These are phyloP conservation scores for Sitta carolinensis DNA, from an alignment of 2,797 vertebrate species.

Conservation along the genomic window DNA sequence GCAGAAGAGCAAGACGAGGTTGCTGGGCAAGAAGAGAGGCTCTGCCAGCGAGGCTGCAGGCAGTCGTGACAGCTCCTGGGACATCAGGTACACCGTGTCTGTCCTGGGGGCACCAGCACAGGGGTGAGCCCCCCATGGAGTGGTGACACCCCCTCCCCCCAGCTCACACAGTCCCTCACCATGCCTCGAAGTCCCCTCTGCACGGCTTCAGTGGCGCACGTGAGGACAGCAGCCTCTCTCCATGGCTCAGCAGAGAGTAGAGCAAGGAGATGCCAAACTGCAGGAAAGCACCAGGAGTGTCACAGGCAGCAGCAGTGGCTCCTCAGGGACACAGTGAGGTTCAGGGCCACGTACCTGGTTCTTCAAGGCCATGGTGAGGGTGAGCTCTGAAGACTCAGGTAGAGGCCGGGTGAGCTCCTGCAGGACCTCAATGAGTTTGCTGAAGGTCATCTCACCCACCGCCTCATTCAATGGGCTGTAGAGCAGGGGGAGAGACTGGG, in stretches of 20 bases:
- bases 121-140: accelerated
- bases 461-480: slow-evolving; percentile 83
- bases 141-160: accelerated
- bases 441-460: slow-evolving; percentile 83
- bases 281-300: background rate
- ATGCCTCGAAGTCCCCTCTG: slow-evolving; percentile 84
- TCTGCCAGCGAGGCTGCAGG: slow-evolving; percentile 84
- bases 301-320: background rate
- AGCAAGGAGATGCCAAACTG: slow-evolving; percentile 95
- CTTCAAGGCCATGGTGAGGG: slow-evolving; percentile 84
- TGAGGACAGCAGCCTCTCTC: slow-evolving; percentile 87
- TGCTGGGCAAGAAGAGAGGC: slow-evolving; percentile 89
- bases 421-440: slow-evolving; percentile 85
- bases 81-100: slow-evolving; percentile 88
- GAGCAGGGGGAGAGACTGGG: slow-evolving; percentile 87
- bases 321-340: accelerated
- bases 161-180: slow-evolving; percentile 69
- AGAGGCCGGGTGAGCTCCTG: slow-evolving; percentile 79
- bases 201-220: slow-evolving; percentile 80
- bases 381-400: slow-evolving; percentile 63
- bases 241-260: slow-evolving; percentile 90
- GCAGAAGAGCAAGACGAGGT: slow-evolving; percentile 93
- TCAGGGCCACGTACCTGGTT: slow-evolving; percentile 82
- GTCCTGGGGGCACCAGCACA: slow-evolving; percentile 78
- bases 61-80: slow-evolving; percentile 85